Evolutionary conservation across 2,888 invertebrate genomes (phyloP).

Genomic region (Encarsia formosa): DNA sequence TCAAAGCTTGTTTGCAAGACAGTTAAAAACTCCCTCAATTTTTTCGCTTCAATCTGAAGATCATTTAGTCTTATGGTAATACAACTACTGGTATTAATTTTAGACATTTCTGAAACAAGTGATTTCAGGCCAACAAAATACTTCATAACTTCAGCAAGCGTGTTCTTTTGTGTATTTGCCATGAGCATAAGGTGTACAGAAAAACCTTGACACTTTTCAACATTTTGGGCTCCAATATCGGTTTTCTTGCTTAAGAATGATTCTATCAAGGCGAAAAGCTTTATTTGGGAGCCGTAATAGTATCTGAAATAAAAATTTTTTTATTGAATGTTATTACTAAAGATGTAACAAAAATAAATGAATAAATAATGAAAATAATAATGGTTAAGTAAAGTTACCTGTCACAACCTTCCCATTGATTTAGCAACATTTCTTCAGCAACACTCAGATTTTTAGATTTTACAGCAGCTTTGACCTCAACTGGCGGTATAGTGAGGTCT

Average conservation of each 20-base stretch:
- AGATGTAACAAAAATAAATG: not conserved
- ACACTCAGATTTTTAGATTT: conserved; percentile 52
- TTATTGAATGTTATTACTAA: not conserved
- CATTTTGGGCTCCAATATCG: conserved; percentile 75
- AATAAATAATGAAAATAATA: not conserved
- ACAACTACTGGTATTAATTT: conserved; percentile 44
- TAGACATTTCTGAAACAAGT: conserved; percentile 36
- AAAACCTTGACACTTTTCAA: conserved; percentile 84
- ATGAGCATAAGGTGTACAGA: conserved; percentile 71
- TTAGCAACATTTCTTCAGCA: conserved; percentile 53
- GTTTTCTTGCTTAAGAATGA: conserved; percentile 66
- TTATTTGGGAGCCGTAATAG: conserved; percentile 67
- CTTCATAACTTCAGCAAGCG: conserved; percentile 56
- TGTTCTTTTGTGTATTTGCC: conserved; percentile 63
- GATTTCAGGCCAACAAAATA: conserved; percentile 33
- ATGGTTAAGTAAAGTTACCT: conserved; percentile 51
- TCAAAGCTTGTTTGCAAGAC: conserved; percentile 58
- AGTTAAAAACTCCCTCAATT: conserved; percentile 54
- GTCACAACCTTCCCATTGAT: conserved; percentile 71
- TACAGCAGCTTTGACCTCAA: conserved; percentile 63
- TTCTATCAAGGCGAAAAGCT: conserved; percentile 62
- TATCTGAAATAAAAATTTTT: conserved; percentile 16
- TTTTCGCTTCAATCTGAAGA: conserved; percentile 48
- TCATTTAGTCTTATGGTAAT: conserved; percentile 45
- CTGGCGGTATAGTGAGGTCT: conserved; percentile 65